Conservation (phyloP, 2,113 vertebrate species). For the Tauraco erythrolophus region DNA sequence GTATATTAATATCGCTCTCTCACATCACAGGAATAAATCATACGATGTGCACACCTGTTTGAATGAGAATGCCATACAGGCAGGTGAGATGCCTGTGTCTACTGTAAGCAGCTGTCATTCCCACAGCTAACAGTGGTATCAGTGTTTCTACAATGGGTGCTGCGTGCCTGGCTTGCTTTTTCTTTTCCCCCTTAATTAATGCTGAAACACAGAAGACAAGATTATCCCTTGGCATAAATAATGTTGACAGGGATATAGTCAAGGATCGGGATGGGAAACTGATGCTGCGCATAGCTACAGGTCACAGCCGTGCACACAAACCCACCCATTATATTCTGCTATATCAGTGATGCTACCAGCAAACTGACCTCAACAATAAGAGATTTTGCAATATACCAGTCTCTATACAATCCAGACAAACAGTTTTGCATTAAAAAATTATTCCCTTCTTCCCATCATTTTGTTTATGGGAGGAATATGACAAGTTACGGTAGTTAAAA, state of each 20-base stretch:
- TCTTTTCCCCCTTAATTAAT: neutral
- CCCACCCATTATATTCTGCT: neutral
- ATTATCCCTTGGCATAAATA: neutral
- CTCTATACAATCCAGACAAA: neutral
- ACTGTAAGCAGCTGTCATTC: neutral
- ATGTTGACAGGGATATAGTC: neutral
- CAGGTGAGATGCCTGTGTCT: neutral
- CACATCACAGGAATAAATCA: neutral
- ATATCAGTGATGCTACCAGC: neutral
- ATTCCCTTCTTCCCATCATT: neutral
- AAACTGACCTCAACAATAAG: neutral
- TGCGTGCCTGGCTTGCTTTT: neutral
- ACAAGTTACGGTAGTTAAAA: neutral
- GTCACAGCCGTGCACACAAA: neutral
- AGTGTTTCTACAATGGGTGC: neutral
- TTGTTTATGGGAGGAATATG: neutral
- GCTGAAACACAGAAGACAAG: neutral
- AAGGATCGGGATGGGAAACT: neutral
- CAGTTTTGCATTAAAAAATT: neutral
- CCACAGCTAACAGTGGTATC: neutral
- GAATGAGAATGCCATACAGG: neutral
- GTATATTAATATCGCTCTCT: neutral
- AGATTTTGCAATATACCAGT: neutral
- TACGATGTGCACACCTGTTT: neutral
- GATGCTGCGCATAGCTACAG: neutral